A percentile compares a stretch with the other conserved stretches of the same genome.
phyloP scores from a whole-genome alignment of 2,113 vertebrate species.

The Lophotis ruficrista region DNA sequence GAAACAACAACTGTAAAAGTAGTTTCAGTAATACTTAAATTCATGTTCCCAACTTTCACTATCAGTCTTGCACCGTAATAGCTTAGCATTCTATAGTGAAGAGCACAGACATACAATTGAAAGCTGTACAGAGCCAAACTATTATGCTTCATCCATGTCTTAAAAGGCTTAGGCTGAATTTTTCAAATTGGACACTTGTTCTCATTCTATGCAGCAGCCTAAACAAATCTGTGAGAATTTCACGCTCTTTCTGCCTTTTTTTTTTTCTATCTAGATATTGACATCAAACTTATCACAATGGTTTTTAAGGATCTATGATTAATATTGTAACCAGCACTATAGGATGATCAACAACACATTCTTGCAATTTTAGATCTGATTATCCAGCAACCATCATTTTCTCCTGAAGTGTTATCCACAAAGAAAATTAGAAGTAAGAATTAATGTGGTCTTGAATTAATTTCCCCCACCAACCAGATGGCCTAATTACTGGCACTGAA shows the following conservation, averaged over 20 bases:
- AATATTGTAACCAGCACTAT: not conserved
- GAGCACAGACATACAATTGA: not conserved
- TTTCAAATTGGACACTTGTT: not conserved
- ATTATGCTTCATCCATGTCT: not conserved
- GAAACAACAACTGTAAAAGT: not conserved
- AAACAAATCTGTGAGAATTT: not conserved
- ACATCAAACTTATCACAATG: not conserved
- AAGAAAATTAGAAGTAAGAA: constrained; percentile 35
- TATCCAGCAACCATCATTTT: constrained; percentile 17
- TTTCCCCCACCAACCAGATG: constrained; percentile 30
- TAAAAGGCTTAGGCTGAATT: not conserved
- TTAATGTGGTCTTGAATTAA: constrained; percentile 34
- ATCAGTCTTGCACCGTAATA: not conserved
- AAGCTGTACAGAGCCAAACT: not conserved
- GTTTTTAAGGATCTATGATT: constrained; percentile 5
- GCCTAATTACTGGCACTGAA: constrained; percentile 36
- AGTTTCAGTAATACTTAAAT: not conserved
- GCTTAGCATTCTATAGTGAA: not conserved
- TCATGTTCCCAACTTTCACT: rapidly evolving
- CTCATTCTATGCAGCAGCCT: not conserved
- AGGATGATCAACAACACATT: constrained; percentile 4
- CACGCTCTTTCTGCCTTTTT: not conserved
- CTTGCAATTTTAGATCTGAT: constrained; percentile 41
- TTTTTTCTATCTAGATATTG: not conserved
- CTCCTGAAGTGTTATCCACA: constrained; percentile 19